Evolutionary conservation across 2,113 vertebrate species (phyloP), one percentile per base, ranked within the genome.

Genomic region (Stomatorhinus ivindoensis): DNA sequence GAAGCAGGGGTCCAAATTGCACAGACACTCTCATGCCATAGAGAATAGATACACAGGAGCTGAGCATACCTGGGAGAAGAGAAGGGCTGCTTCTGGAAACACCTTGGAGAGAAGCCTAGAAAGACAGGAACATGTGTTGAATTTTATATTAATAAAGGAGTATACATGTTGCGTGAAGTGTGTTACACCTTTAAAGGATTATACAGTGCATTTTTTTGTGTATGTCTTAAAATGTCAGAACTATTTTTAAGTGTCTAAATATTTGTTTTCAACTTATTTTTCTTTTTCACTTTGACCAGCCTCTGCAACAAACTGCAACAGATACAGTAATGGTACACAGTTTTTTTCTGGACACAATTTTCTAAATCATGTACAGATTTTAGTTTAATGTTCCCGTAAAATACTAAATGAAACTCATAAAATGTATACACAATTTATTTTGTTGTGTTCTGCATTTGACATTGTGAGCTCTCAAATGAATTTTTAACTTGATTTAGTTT

Each of bases 1-100:
- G 91, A 69, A 92, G 94, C 92, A 92, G 88, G 92, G 91, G 90
- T 88, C 91, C 89, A 91, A 91, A 80, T 35, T 47, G 69, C 51
- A 65, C 44, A 88, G 8, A 58, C 27, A 85, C 6, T 65, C 35
- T 42, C 65, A 89, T 19, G 51, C 61, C 19, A 11, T 17, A 48
- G 44, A 31, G 44, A 19, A 31, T 4, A 88, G 27, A 35, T 21
- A 61, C 15, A n/a, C 47, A 17, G 19, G 42, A 46, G 17, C 19
- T 73, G 24, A 88, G 2, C 4, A 86, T 10, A 86, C n/a, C 5
- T 86, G 46, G 31, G 47, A 51, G 47, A 48, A 51, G 17, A 82
- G 15, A 27, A 69, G 8, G 61, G 61, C 24, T 65, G 61, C n/a
- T 65, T 65, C 61, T 65, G n/a, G 9, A 11, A 27, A 3, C 8